These are phyloP conservation scores for Lucinisca nassula DNA, from an alignment of 2,888 invertebrate species.

Conservation along the genomic window DNA sequence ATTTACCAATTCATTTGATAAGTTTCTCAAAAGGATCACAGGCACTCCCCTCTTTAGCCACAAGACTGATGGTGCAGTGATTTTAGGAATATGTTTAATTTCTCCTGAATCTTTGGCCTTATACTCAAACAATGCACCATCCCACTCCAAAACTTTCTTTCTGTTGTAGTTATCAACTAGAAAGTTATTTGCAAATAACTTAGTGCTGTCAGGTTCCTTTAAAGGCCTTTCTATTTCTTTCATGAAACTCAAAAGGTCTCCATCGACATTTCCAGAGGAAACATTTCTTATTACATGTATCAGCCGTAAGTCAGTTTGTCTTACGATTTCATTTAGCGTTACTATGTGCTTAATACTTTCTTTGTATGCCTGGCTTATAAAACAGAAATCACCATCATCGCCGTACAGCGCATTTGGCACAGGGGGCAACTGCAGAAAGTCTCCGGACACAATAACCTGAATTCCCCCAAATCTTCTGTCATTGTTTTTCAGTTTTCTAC, in stretches of 20 bases:
- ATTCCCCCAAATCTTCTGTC: constrained; percentile 41
- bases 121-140: constrained; percentile 29
- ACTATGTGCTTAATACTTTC: constrained; percentile 13
- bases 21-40: constrained; percentile 40
- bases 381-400: constrained; percentile 43
- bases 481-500: not conserved
- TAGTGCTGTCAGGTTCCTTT: not conserved
- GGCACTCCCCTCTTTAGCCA: constrained; percentile 33
- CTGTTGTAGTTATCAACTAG: constrained; percentile 43
- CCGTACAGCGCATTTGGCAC: constrained; percentile 36
- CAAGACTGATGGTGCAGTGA: constrained; percentile 19
- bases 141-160: constrained; percentile 4
- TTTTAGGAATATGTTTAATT: not conserved
- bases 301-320: constrained; percentile 32
- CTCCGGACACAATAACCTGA: constrained; percentile 46
- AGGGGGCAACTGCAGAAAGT: constrained; percentile 53
- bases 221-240: constrained; percentile 25
- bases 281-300: constrained; percentile 28
- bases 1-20: constrained; percentile 40
- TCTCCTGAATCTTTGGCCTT: constrained; percentile 33
- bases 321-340: constrained; percentile 7
- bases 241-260: not conserved
- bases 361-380: constrained; percentile 15
- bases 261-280: constrained; percentile 9
- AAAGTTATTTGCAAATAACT: constrained; percentile 25